A percentile compares a stretch with the other conserved stretches of the same genome.
These are phyloP conservation scores for Eupithecia tripunctaria DNA, from an alignment of 2,888 invertebrate species.

Conservation along the genomic window DNA sequence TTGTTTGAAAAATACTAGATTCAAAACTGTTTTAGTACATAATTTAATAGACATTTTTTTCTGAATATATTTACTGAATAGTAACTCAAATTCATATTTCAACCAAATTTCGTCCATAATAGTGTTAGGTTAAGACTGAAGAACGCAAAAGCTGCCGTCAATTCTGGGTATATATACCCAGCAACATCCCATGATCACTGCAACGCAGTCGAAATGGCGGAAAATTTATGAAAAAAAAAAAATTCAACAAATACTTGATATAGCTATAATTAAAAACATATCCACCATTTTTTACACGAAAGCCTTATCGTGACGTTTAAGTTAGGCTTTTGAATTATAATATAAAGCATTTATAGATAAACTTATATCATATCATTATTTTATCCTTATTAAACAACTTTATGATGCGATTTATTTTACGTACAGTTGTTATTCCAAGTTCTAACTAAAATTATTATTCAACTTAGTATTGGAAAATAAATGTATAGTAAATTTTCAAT, in stretches of 20 bases:
- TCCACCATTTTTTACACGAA: background rate
- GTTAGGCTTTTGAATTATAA: background rate
- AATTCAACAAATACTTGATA: background rate
- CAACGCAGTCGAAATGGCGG: background rate
- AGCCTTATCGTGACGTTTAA: background rate
- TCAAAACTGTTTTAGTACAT: background rate
- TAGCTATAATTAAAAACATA: background rate
- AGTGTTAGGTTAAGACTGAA: background rate
- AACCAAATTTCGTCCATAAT: slow-evolving; percentile 4
- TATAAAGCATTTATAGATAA: background rate
- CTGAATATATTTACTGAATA: background rate
- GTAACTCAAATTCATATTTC: background rate
- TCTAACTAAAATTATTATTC: too few species aligned
- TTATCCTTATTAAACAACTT: background rate
- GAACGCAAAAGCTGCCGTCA: background rate
- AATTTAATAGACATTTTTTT: background rate
- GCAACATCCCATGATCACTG: background rate
- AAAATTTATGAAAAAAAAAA: background rate
- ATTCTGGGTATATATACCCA: background rate
- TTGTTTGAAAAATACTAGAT: background rate
- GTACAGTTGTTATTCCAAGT: background rate
- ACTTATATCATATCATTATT: background rate
- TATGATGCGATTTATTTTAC: background rate
- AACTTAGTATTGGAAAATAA: background rate
- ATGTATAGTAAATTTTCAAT: background rate